These are phyloP conservation scores for Tenthredo scrophulariae DNA, from an alignment of 2,888 invertebrate species.

Conservation along the genomic window DNA sequence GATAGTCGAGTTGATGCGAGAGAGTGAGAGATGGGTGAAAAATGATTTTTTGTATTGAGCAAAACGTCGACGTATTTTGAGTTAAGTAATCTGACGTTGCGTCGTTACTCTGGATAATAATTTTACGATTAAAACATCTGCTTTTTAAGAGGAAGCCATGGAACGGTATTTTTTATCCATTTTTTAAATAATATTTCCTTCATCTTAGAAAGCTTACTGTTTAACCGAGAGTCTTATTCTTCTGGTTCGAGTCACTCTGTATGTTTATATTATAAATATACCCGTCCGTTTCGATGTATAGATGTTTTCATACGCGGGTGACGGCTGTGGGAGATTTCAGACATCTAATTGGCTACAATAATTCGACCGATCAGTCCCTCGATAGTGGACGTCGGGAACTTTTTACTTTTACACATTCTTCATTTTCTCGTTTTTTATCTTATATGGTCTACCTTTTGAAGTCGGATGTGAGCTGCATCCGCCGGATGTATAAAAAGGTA, in stretches of 20 bases:
- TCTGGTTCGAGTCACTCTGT: background rate
- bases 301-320: constrained; percentile 49
- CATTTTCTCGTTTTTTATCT: background rate
- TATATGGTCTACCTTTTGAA: background rate
- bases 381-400: constrained; percentile 27
- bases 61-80: background rate
- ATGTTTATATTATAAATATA: background rate
- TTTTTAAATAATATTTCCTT: background rate
- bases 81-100: background rate
- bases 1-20: background rate
- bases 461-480: background rate
- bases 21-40: background rate
- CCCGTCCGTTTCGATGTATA: background rate
- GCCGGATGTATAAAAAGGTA: background rate
- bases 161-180: background rate
- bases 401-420: background rate
- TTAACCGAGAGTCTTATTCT: background rate
- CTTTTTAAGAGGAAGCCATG: background rate
- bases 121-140: constrained; percentile 13
- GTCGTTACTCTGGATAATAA: background rate
- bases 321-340: constrained; percentile 55
- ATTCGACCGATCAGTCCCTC: constrained; percentile 60
- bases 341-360: constrained; percentile 62
- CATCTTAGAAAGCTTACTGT: background rate
- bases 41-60: constrained; percentile 2